These are phyloP conservation scores for Solea solea DNA, from an alignment of 2,113 vertebrate genomes.

Conservation along the genomic window DNA sequence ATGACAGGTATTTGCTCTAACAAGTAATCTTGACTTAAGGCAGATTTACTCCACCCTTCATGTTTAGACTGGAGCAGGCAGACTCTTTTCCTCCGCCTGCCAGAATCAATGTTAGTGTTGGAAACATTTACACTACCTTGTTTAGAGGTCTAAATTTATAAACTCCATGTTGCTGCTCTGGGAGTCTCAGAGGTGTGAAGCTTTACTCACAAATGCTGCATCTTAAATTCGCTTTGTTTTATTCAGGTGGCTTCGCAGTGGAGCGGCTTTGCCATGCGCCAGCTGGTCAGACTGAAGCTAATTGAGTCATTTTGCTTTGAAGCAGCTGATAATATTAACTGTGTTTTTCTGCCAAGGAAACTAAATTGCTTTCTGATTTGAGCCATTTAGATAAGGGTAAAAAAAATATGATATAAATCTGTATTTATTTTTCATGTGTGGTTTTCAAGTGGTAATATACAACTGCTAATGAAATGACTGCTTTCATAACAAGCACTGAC, in stretches of 20 bases:
- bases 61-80: conserved; percentile 55
- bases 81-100: conserved; percentile 24
- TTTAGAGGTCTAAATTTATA: conserved; percentile 28
- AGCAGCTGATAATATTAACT: conserved; percentile 58
- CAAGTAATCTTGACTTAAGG: conserved; percentile 53
- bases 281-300: conserved; percentile 31
- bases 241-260: conserved; percentile 8
- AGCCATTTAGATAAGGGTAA: conserved; percentile 50
- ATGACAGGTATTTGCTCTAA: conserved; percentile 57
- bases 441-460: conserved; percentile 11
- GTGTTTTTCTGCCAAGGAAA: conserved; percentile 29
- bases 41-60: conserved; percentile 47
- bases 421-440: conserved; percentile 24
- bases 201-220: conserved; percentile 3
- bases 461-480: background rate
- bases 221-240: conserved; percentile 2
- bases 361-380: conserved; percentile 42
- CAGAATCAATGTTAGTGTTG: conserved; percentile 42
- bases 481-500: conserved; percentile 11
- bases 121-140: conserved; percentile 22
- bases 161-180: conserved; percentile 10
- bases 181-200: conserved; percentile 16
- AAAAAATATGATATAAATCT: conserved; percentile 27
- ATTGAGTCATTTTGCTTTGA: conserved; percentile 32
- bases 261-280: conserved; percentile 25